phyloP scores from a whole-genome alignment of 2,113 vertebrate genomes.

The Brevimyrus niger region DNA sequence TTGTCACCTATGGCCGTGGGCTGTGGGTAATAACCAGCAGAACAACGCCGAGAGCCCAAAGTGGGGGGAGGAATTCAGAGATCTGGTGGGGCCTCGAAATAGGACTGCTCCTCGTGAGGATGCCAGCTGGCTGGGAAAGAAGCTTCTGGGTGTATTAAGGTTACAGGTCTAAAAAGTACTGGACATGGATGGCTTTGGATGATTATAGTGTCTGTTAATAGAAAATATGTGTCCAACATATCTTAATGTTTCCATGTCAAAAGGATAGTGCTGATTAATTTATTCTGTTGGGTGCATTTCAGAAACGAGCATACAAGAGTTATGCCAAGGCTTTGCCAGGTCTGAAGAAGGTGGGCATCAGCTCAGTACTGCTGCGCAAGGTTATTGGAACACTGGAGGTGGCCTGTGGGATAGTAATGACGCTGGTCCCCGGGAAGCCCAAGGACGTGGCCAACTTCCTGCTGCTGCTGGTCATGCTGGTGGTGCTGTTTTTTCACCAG shows the following conservation, averaged over 20 bases:
- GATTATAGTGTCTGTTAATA: neutral
- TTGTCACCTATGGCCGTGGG: neutral
- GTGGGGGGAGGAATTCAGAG: neutral
- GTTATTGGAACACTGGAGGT: conserved; percentile 90
- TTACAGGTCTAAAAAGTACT: neutral
- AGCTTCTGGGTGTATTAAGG: neutral
- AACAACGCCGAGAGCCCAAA: neutral
- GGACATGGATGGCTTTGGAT: neutral
- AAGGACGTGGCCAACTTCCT: conserved; percentile 96
- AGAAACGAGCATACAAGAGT: conserved; percentile 97
- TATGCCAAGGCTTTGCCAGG: conserved; percentile 89
- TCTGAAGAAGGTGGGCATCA: conserved; percentile 90
- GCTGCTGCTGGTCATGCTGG: conserved; percentile 86
- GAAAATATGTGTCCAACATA: neutral
- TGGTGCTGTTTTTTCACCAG: conserved; percentile 94
- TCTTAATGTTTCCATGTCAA: neutral
- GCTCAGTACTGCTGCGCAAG: conserved; percentile 90
- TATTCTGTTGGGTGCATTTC: conserved; percentile 32
- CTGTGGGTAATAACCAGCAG: neutral
- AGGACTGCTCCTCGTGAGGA: neutral
- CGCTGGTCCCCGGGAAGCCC: conserved; percentile 84
- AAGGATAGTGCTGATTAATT: neutral
- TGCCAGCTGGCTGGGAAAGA: neutral
- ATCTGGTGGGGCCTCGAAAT: neutral
- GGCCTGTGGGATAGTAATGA: conserved; percentile 87